Conservation (phyloP, 1,140 invertebrate species). For the Aleiodes sp. region DNA sequence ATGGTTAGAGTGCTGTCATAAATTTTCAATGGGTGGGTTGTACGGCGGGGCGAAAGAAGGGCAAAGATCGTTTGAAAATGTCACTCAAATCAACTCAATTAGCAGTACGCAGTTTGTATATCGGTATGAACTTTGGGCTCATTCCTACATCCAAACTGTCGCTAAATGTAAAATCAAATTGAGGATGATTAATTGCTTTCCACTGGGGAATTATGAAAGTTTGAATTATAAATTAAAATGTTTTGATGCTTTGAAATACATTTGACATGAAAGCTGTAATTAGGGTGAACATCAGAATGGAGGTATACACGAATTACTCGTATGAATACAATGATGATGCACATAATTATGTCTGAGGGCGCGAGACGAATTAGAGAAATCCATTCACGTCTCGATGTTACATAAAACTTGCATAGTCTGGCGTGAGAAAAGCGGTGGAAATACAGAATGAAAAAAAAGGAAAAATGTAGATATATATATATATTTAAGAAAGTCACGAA, state of each 20-base stretch:
- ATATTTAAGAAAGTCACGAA: slow-evolving; percentile 9
- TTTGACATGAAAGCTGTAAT: not conserved
- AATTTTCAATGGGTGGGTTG: too few species aligned
- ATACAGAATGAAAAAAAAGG: not conserved
- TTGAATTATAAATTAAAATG: not conserved
- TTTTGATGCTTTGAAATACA: not conserved
- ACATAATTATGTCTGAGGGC: not conserved
- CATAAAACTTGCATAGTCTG: slow-evolving; percentile 30
- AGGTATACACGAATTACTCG: not conserved
- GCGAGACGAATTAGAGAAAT: slow-evolving; percentile 39
- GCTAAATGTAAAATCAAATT: not conserved
- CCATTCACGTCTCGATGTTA: slow-evolving; percentile 38
- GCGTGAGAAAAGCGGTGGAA: slow-evolving; percentile 30
- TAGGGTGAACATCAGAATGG: too few species aligned
- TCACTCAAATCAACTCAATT: not conserved
- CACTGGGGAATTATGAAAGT: not conserved
- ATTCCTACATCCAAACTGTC: not conserved
- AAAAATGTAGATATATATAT: not conserved
- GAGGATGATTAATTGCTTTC: not conserved
- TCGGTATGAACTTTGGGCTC: not conserved
- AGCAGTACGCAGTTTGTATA: not conserved
- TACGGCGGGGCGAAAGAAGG: not conserved
- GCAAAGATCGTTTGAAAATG: not conserved
- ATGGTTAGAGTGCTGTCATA: not conserved
- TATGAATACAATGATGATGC: not conserved